Evolutionary conservation across 2,113 vertebrate species (phyloP), one percentile per base, ranked within the genome.

Genomic region (Centropus bengalensis): DNA sequence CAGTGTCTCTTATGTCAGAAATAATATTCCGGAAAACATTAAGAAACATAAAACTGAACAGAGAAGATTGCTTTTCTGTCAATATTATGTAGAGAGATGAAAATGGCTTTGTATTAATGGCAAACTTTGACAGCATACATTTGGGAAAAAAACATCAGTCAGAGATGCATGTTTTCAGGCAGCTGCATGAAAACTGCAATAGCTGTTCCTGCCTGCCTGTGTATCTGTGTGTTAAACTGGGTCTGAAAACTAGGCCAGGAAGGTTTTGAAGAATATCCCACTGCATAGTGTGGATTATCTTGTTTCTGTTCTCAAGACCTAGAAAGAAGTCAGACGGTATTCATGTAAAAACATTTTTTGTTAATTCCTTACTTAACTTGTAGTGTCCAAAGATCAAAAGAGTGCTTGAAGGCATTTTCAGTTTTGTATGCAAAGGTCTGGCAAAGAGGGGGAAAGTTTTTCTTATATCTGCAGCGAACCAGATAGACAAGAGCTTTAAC

Each of bases 161-260:
- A 14, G 63, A 19, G 10, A 10, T 0, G 0, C 1, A 6, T 16
- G 3, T 66, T 79, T 82, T 56, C 14, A 30, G 59, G 22, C 14
- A 33, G n/a, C 36, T 71, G 28, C 20, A 36, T 71, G 1, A 36
- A 36, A 36, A 30, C 27, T 68, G 58, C 27, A 51, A 12, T 14
- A 33, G 45, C 49, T 16, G 10, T 14, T 64, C 40, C 45, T 67
- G 32, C 17, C n/a, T 45, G 7, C 5, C 19, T 20, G 10, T 22
- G 36, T 47, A 9, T 40, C 27, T 82, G 6, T 38, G 17, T 28
- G 19, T 45, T 44, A 55, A 30, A 30, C 23, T 79, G 51, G 52
- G 40, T 6, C 32, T 64, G 56, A 60, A 38, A 40, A 60, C 14
- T 33, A 55, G 73, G 23, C 20, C 62, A 33, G 68, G 36, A 54